Percentiles rank a stretch among this genome's conserved stretches.
These are phyloP conservation scores for Cynodonichthys magdalenae DNA, from an alignment of 2,797 vertebrate species.

Conservation along the genomic window DNA sequence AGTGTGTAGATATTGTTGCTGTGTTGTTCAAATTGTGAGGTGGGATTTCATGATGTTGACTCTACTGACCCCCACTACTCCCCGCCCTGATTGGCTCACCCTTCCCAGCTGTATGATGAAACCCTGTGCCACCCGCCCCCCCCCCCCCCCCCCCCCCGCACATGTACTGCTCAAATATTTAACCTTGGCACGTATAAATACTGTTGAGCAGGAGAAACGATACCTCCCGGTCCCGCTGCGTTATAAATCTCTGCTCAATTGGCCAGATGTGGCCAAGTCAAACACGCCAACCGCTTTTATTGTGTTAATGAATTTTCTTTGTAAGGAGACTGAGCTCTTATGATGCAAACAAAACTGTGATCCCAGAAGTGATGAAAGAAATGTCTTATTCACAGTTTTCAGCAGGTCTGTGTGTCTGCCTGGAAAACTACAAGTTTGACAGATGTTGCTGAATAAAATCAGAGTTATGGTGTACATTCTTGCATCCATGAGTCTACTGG, in stretches of 20 bases:
- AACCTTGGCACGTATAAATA: slow-evolving; percentile 78
- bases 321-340: slow-evolving; percentile 38
- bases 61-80: slow-evolving; percentile 70
- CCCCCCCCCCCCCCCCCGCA: slow-evolving; percentile 72
- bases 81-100: slow-evolving; percentile 70
- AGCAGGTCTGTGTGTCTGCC: background rate
- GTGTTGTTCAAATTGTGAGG: slow-evolving; percentile 46
- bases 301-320: slow-evolving; percentile 62
- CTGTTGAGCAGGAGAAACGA: slow-evolving; percentile 52
- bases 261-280: slow-evolving; percentile 65
- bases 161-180: slow-evolving; percentile 86
- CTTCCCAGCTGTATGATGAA: slow-evolving; percentile 81
- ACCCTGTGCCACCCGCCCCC: slow-evolving; percentile 78
- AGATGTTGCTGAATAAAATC: background rate
- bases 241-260: slow-evolving; percentile 72
- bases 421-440: slow-evolving; percentile 4
- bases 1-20: background rate
- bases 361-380: slow-evolving; percentile 13
- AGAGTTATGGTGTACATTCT: background rate
- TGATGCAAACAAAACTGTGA: slow-evolving; percentile 29
- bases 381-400: slow-evolving; percentile 10
- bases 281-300: slow-evolving; percentile 62
- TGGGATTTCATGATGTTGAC: slow-evolving; percentile 76
- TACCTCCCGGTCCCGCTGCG: slow-evolving; percentile 46
- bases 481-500: slow-evolving; percentile 1